phyloP scores from a whole-genome alignment of 2,797 vertebrate genomes.

The Pseudotriccus pelzelni region DNA sequence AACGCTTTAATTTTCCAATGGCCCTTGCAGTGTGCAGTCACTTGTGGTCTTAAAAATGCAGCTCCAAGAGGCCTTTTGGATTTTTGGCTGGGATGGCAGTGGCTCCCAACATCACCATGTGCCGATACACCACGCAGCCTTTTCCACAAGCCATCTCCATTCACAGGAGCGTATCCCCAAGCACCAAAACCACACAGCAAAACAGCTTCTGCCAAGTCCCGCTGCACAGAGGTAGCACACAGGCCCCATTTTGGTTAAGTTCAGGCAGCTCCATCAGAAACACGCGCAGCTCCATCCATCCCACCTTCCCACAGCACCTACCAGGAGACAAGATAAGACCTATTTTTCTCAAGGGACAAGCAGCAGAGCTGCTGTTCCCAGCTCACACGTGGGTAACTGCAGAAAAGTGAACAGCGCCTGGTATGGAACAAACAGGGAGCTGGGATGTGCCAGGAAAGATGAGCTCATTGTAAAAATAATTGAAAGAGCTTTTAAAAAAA shows the following conservation, averaged over 20 bases:
- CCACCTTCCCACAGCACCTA: fast-evolving
- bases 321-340: background rate
- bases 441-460: background rate
- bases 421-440: background rate
- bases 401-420: background rate
- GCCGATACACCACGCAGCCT: background rate
- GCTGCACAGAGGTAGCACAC: background rate
- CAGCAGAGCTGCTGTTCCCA: background rate
- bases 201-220: background rate
- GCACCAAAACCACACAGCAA: background rate
- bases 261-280: background rate
- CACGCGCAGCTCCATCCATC: background rate
- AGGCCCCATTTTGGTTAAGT: background rate
- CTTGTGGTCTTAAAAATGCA: background rate
- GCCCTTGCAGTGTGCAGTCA: background rate
- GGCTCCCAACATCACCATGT: background rate
- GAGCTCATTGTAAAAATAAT: conserved; percentile 30
- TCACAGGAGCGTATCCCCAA: fast-evolving
- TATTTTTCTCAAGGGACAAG: background rate
- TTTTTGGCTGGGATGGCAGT: background rate
- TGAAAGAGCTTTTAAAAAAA: conserved; percentile 29
- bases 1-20: background rate
- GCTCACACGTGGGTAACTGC: background rate
- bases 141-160: background rate
- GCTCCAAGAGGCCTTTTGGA: background rate